These are phyloP conservation scores for Fragum sueziense DNA, from an alignment of 2,888 invertebrate species.

Conservation along the genomic window DNA sequence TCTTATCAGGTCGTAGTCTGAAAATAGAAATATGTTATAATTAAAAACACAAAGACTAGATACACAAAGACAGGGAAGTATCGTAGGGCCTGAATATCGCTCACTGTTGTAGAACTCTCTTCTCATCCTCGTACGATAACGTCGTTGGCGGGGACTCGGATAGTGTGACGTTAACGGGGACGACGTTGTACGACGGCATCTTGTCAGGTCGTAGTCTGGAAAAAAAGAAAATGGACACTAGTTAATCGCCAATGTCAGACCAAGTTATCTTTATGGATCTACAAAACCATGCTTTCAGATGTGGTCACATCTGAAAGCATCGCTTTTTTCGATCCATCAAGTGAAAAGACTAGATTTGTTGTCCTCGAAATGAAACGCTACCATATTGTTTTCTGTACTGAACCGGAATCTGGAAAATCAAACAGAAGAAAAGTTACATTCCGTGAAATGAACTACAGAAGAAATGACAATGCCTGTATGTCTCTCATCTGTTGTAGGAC, in stretches of 20 bases:
- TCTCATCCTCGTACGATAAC: conserved; percentile 28
- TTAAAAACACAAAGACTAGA: conserved; percentile 65
- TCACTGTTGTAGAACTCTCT: conserved; percentile 53
- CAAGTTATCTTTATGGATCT: no score
- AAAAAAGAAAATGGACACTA: no score
- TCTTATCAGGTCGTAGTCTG: no score
- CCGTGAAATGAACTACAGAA: no score
- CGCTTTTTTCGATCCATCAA: no score
- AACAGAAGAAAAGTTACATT: neutral
- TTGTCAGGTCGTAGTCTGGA: no score
- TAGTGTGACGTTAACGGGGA: neutral
- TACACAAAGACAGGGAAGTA: conserved; percentile 73
- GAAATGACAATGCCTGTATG: conserved; percentile 64
- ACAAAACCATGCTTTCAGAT: no score
- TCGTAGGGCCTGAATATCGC: conserved; percentile 65
- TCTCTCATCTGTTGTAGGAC: conserved; percentile 61
- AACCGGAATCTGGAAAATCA: neutral
- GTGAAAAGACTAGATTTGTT: no score
- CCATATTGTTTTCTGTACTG: neutral
- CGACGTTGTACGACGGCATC: neutral
- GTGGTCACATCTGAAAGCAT: no score
- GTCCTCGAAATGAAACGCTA: no score
- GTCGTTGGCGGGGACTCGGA: conserved; percentile 13
- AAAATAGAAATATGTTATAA: no score
- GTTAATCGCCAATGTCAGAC: no score